Base-by-base conservation (phyloP, 2,888 invertebrate species). In the Philonicus albiceps region DNA sequence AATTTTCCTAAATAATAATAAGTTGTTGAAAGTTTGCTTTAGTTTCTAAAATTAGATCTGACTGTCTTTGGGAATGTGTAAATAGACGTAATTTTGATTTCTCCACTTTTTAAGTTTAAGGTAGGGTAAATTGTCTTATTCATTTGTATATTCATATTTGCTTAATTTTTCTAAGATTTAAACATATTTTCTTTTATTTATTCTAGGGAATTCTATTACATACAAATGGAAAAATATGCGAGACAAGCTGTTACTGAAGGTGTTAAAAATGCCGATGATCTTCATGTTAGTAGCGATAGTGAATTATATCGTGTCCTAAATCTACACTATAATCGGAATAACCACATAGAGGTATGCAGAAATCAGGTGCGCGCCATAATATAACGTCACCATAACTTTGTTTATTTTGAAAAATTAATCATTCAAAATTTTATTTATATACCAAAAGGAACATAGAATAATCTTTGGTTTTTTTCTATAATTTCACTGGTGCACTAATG, bases 221-320 rank as follows among this genome's bases (percentile, higher is more conserved):
- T 99, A 92, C 99, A 99, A 94, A 99, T 99, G 99, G 99, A 99
- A 94, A 99, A 99, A 93, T 99, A 98, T 93, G 99, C 99, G 88
- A 95, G 99, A 90, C 99, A 99, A 93, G 98, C 98, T 80, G 96
- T 99, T 90, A 97, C 98, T 90, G 99, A 99, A 93, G 99, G 99
- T 88, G 95, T 98, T 90, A 97, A 98, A 93, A 95, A 95, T 90
- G 95, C 96, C 27, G 98, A 99, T 89, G 98, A 99, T 91, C 94
- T 99, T 88, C 96, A 96, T 92, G 98, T 99, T 87, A 97, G 96
- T 88, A 96, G 96, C 87, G 99, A 99, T 93, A 98, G 98, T 88
- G 99, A 99, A 93, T 95, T 99, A 90, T 99, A 98, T 94, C 95
- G 99, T 92, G 98, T 98, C 91, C 96, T 99, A 91, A 99, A 99